Evolutionary conservation across 1,140 invertebrate species (phyloP).

Genomic region (Drosophila saltans): DNA sequence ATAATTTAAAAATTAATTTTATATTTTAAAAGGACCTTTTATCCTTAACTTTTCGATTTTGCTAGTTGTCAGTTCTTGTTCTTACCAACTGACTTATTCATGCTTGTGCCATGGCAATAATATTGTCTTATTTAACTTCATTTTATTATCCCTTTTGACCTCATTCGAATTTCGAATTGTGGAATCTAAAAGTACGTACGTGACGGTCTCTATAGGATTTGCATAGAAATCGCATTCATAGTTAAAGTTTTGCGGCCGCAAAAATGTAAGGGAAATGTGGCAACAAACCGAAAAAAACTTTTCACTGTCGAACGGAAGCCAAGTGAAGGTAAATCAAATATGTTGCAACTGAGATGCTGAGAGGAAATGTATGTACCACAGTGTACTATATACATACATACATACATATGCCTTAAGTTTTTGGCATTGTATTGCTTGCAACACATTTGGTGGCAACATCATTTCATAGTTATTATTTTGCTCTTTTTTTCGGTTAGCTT

Average conservation of each 20-base stretch:
- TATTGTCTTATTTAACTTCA: conserved; percentile 38
- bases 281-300: conserved; percentile 5
- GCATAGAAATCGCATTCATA: conserved; percentile 66
- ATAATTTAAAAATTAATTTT: no score
- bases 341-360: conserved; percentile 4
- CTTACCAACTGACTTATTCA: conserved; percentile 25
- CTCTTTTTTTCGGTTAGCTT: neutral
- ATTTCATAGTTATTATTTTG: conserved; percentile 43
- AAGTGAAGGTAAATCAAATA: conserved; percentile 28
- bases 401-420: conserved; percentile 4
- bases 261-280: conserved; percentile 15
- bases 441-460: neutral
- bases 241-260: conserved; percentile 29
- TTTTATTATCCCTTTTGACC: conserved; percentile 21
- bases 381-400: conserved; percentile 3
- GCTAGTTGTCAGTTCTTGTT: no score
- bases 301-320: neutral
- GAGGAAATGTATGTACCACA: neutral
- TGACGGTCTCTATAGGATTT: conserved; percentile 43
- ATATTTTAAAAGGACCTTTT: no score
- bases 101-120: conserved; percentile 19
- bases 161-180: conserved; percentile 25
- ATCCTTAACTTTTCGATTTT: no score
- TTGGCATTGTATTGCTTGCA: conserved; percentile 34
- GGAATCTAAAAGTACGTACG: conserved; percentile 20